Conservation (phyloP, 2,113 vertebrate genomes). For the Puma concolor region DNA sequence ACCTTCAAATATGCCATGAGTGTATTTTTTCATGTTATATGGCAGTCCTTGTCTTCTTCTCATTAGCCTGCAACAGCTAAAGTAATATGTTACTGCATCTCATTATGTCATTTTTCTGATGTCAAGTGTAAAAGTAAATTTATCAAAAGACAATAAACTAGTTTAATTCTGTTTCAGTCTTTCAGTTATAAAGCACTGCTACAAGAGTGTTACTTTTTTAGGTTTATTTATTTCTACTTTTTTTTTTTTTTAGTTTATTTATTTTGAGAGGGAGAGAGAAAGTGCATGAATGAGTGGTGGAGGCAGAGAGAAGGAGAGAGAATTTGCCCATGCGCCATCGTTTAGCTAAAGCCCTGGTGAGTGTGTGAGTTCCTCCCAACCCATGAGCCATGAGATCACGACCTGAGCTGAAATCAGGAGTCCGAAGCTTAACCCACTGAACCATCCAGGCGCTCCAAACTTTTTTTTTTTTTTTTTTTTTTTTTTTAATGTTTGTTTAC, state of each 20-base stretch:
- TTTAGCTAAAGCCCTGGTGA: too few relatives aligned
- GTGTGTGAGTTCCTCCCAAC: too few relatives aligned
- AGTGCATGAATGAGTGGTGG: too few relatives aligned
- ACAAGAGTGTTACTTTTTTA: not conserved
- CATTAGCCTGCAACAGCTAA: not conserved
- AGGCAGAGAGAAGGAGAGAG: not conserved
- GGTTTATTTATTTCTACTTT: not conserved
- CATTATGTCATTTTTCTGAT: conserved; percentile 31
- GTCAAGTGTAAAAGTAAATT: not conserved
- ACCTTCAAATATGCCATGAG: not conserved
- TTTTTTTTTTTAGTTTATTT: too few relatives aligned
- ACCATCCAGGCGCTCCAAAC: not conserved
- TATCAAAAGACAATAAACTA: not conserved
- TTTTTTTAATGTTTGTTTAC: too few relatives aligned
- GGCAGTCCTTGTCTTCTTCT: not conserved
- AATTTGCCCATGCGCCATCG: too few relatives aligned
- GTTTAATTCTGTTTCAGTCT: not conserved
- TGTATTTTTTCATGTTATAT: not conserved
- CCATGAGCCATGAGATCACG: not conserved
- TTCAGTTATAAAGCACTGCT: not conserved
- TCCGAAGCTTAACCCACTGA: not conserved
- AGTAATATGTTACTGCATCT: not conserved
- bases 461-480: too few relatives aligned
- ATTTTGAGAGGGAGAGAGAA: too few relatives aligned
- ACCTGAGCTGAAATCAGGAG: not conserved